These are phyloP conservation scores for Tachuris rubrigastra DNA, from an alignment of 2,113 vertebrate genomes.

Conservation along the genomic window DNA sequence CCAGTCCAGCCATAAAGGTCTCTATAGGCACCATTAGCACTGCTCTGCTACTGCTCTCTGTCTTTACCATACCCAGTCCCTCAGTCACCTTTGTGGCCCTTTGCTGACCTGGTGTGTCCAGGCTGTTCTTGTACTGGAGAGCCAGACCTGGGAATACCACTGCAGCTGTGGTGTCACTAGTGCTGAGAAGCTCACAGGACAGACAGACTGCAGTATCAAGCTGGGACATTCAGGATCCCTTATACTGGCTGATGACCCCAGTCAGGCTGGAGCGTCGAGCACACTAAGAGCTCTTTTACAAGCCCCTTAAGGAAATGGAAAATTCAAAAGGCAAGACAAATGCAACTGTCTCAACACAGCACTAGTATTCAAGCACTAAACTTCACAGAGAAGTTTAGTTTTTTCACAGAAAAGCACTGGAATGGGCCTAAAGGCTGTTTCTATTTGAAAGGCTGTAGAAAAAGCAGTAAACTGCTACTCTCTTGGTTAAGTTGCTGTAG, in stretches of 20 bases:
- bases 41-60: not conserved
- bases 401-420: not conserved
- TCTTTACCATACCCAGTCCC: not conserved
- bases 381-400: not conserved
- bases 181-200: accelerated
- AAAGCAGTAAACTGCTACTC: not conserved
- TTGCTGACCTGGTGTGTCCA: not conserved
- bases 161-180: not conserved
- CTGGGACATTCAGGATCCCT: not conserved
- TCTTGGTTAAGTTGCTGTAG: not conserved
- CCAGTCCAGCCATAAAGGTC: not conserved
- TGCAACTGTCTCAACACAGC: not conserved
- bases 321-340: not conserved
- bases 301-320: not conserved
- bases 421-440: not conserved
- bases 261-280: not conserved
- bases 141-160: not conserved
- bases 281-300: not conserved
- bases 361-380: not conserved
- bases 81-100: not conserved
- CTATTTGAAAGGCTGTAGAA: not conserved
- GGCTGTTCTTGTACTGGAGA: not conserved
- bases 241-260: not conserved
- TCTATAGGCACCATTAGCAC: not conserved
- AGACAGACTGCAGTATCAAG: not conserved